Evolutionary conservation across 2,113 vertebrate species (phyloP).

Genomic region (Cryptomyrus ogoouensis): DNA sequence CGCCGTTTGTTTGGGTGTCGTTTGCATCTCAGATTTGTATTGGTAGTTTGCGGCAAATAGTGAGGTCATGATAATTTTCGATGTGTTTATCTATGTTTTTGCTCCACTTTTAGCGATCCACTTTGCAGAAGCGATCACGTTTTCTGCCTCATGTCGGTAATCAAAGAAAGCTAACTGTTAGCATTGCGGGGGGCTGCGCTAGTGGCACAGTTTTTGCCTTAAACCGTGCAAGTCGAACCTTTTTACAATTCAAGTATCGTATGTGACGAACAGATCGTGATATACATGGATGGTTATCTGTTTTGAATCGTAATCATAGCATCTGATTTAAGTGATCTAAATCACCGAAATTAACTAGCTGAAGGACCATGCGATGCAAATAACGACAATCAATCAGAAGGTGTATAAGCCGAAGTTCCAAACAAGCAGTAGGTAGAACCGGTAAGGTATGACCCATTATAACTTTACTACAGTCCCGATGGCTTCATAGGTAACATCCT

Average conservation of each 20-base stretch:
- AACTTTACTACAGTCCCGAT: background rate
- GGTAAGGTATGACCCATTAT: background rate
- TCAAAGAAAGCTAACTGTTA: background rate
- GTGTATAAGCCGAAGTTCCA: background rate
- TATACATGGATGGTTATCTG: background rate
- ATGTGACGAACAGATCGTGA: background rate
- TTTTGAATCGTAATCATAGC: background rate
- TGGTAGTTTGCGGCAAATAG: background rate
- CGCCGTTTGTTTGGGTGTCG: background rate
- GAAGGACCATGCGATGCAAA: background rate
- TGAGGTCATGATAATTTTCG: background rate
- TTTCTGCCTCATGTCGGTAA: background rate
- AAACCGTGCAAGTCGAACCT: background rate
- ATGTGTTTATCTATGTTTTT: background rate
- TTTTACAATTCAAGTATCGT: background rate
- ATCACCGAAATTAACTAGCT: background rate
- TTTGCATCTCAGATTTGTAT: background rate
- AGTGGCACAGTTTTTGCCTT: background rate
- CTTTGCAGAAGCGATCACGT: background rate
- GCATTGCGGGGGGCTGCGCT: background rate
- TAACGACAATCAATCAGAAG: background rate
- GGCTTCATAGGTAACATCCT: background rate
- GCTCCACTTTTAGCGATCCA: background rate
- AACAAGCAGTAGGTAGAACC: background rate
- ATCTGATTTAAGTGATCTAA: background rate